Evolutionary conservation across 2,888 invertebrate species (phyloP).

Genomic region (Steinernema scapterisci): DNA sequence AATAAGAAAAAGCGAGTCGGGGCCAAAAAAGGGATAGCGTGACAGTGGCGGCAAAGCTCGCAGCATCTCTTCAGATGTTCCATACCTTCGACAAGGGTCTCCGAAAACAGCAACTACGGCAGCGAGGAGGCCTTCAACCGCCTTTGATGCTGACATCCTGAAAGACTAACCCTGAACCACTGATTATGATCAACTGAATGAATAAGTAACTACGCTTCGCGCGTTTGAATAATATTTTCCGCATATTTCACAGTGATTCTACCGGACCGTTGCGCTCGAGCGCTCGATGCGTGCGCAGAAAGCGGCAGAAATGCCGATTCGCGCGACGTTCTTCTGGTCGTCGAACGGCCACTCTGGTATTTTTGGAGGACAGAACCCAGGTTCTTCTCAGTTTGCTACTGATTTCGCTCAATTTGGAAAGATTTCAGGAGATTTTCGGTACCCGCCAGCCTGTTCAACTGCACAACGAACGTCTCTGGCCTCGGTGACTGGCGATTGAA

Average conservation of each 20-base stretch:
- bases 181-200: conserved; percentile 28
- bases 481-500: too few relatives aligned
- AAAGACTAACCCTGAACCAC: background rate
- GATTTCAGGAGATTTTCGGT: too few relatives aligned
- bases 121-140: background rate
- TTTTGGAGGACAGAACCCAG: too few relatives aligned
- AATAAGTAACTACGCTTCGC: conserved; percentile 27
- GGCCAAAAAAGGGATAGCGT: background rate
- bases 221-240: conserved; percentile 25
- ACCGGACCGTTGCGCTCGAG: conserved; percentile 25
- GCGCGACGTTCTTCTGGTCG: too few relatives aligned
- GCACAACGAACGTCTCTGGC: too few relatives aligned
- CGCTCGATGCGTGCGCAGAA: conserved; percentile 3
- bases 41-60: background rate
- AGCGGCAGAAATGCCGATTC: conserved; percentile 19
- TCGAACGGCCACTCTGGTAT: too few relatives aligned
- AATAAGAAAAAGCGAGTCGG: too few relatives aligned
- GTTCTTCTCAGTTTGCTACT: too few relatives aligned
- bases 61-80: background rate
- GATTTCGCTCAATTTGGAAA: too few relatives aligned
- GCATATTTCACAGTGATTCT: conserved; percentile 27
- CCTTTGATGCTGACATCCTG: background rate
- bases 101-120: background rate
- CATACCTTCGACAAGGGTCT: background rate
- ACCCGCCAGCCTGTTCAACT: too few relatives aligned